Evolutionary conservation across 1,140 invertebrate species (phyloP).

Genomic region (Drosophila elegans): DNA sequence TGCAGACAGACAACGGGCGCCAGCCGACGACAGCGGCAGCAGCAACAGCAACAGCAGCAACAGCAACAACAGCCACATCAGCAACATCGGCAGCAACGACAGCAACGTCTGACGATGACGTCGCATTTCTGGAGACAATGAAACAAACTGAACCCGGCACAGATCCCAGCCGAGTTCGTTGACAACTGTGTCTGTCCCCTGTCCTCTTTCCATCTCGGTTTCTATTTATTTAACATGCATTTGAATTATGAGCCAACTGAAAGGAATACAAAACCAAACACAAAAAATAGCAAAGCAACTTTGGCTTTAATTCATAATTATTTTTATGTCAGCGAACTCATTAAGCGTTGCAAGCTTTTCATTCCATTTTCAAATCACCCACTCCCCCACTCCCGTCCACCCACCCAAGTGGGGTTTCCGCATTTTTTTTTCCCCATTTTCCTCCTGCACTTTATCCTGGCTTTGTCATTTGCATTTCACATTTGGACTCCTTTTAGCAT

Average conservation of each 20-base stretch:
- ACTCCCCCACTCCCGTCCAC: neutral
- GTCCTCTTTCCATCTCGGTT: conserved; percentile 9
- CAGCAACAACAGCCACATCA: conserved; percentile 14
- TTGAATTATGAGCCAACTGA: conserved; percentile 72
- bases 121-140: conserved; percentile 80
- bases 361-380: conserved; percentile 21
- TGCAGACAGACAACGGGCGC: conserved; percentile 82
- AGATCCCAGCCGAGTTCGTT: conserved; percentile 67
- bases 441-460: conserved; percentile 26
- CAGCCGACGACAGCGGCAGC: conserved; percentile 47
- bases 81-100: conserved; percentile 29
- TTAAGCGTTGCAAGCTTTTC: conserved; percentile 64
- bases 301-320: conserved; percentile 81
- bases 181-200: conserved; percentile 50
- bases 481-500: conserved; percentile 61
- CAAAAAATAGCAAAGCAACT: conserved; percentile 64
- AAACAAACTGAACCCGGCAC: conserved; percentile 67
- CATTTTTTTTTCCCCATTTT: conserved; percentile 1
- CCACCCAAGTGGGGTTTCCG: neutral
- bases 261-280: conserved; percentile 29
- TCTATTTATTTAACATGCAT: conserved; percentile 65
- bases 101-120: conserved; percentile 74
- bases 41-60: conserved; percentile 19
- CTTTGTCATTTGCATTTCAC: conserved; percentile 76
- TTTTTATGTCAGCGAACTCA: conserved; percentile 82